These are phyloP conservation scores for Hermetia illucens DNA, from an alignment of 1,140 invertebrate genomes.

Conservation along the genomic window DNA sequence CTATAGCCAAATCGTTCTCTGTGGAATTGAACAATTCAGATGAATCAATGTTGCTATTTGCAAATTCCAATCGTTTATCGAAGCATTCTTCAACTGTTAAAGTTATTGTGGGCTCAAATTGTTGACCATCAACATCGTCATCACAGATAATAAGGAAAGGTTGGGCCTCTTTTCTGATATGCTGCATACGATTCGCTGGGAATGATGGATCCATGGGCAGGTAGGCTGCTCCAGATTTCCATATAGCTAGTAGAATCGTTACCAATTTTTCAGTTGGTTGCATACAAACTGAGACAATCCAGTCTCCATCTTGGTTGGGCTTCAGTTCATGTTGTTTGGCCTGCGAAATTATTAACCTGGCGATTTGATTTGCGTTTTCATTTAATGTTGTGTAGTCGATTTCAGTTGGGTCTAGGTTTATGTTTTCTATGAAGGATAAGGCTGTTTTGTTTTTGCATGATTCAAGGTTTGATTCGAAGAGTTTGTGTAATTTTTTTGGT, in stretches of 20 bases:
- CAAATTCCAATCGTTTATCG: slow-evolving; percentile 16
- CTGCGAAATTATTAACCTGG: slow-evolving; percentile 35
- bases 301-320: slow-evolving; percentile 46
- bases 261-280: slow-evolving; percentile 57
- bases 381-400: slow-evolving; percentile 45
- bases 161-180: slow-evolving; percentile 60
- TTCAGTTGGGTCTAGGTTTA: slow-evolving; percentile 23
- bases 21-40: slow-evolving; percentile 18
- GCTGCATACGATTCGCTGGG: slow-evolving; percentile 53
- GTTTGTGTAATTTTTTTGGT: slow-evolving; percentile 34
- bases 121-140: slow-evolving; percentile 25
- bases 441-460: slow-evolving; percentile 32
- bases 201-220: slow-evolving; percentile 66
- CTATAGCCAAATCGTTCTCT: slow-evolving; percentile 48
- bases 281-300: slow-evolving; percentile 60
- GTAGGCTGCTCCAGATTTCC: slow-evolving; percentile 71
- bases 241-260: slow-evolving; percentile 50
- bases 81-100: slow-evolving; percentile 18
- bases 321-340: slow-evolving; percentile 21
- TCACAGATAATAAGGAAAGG: slow-evolving; percentile 57
- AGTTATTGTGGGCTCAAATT: slow-evolving; percentile 17
- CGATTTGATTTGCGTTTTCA: slow-evolving; percentile 41
- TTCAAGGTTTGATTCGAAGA: slow-evolving; percentile 33
- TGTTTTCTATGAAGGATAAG: slow-evolving; percentile 37
- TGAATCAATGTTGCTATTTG: slow-evolving; percentile 15